Evolutionary conservation across 2,797 vertebrate species (phyloP).

Genomic region (Gallinago nigripennis): DNA sequence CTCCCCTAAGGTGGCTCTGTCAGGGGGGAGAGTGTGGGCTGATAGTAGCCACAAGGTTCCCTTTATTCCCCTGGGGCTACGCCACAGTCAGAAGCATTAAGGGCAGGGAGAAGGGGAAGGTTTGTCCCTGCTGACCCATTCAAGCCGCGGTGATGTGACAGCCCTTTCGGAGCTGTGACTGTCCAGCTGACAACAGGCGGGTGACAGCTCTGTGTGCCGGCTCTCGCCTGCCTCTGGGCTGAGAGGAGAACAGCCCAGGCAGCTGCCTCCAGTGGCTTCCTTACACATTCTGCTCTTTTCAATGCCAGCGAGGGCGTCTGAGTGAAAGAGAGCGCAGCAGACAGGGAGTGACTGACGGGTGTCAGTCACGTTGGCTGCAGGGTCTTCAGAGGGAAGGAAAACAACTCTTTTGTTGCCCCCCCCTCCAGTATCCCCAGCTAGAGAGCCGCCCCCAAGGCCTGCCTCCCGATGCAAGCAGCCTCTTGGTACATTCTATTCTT

Average conservation of each 20-base stretch:
- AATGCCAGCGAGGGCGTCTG: neutral
- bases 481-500: neutral
- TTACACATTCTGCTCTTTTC: conserved; percentile 29
- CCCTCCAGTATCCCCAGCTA: neutral
- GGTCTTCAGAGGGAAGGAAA: neutral
- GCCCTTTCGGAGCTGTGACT: neutral
- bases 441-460: neutral
- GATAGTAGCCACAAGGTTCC: neutral
- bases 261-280: neutral
- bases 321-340: neutral
- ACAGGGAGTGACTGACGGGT: conserved; percentile 9
- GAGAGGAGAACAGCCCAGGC: neutral
- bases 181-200: neutral
- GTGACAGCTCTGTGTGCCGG: neutral
- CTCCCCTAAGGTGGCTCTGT: neutral
- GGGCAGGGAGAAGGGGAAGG: neutral
- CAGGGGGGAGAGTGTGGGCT: neutral
- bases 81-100: neutral
- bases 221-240: neutral
- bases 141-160: neutral
- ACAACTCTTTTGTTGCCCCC: neutral
- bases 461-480: neutral
- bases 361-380: neutral
- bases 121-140: neutral
- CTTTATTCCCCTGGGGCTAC: neutral